Percentiles rank a stretch among this genome's conserved stretches.
phyloP scores from a whole-genome alignment of 2,888 invertebrate species.

The Sesamia inferens region DNA sequence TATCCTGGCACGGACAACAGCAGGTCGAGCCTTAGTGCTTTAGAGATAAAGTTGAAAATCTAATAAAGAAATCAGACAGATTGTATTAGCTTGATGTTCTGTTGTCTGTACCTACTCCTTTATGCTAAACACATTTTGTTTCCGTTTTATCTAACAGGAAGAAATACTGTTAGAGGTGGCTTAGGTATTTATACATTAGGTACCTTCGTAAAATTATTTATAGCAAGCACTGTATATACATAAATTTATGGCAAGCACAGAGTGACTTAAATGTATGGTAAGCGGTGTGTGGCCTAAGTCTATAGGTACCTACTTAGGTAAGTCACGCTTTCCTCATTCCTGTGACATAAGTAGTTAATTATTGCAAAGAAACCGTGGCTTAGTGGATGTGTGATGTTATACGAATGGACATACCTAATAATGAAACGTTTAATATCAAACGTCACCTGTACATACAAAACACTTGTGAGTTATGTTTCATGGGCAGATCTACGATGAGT shows the following conservation, averaged over 20 bases:
- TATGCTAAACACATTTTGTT: not conserved
- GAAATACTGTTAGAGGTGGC: not conserved
- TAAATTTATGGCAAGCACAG: not conserved
- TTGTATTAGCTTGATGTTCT: too few species aligned
- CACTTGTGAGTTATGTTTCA: too few species aligned
- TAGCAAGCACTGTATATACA: not conserved
- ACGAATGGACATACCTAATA: too few species aligned
- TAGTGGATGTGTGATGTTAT: not conserved
- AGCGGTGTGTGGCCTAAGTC: too few species aligned
- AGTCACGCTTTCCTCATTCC: not conserved
- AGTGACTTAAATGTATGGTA: not conserved
- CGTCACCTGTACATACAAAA: too few species aligned
- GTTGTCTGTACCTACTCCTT: not conserved
- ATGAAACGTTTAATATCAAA: too few species aligned
- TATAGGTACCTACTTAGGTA: not conserved
- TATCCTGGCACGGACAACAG: not conserved
- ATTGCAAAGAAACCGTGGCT: not conserved
- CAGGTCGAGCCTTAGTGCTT: too few species aligned
- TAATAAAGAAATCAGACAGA: too few species aligned
- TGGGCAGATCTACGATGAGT: too few species aligned
- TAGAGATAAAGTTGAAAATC: too few species aligned
- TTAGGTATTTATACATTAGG: not conserved
- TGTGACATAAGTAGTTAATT: not conserved
- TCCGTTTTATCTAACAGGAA: conserved; percentile 9
- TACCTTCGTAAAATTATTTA: not conserved